Evolutionary conservation across 2,113 vertebrate genomes (phyloP).

Genomic region (Crotalus viridis): DNA sequence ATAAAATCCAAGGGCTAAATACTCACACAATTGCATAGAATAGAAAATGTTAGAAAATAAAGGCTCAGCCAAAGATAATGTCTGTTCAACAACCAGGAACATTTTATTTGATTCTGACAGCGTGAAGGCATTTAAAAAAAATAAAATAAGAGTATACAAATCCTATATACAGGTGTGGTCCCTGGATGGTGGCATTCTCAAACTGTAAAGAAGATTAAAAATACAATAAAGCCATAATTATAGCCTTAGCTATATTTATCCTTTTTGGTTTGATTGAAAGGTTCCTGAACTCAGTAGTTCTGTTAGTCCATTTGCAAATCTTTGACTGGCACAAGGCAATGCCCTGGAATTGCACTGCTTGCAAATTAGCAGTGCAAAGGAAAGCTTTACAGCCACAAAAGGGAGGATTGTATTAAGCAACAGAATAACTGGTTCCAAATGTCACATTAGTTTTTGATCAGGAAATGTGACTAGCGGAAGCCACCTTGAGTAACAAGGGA

Average conservation of each 20-base stretch:
- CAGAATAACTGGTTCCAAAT: neutral
- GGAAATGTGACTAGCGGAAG: neutral
- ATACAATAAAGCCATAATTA: neutral
- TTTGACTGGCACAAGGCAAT: neutral
- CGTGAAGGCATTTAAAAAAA: neutral
- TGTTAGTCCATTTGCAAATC: neutral
- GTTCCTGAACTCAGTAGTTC: neutral
- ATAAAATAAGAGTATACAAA: neutral
- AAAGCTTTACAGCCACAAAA: neutral
- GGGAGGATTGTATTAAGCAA: neutral
- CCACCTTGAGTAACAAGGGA: neutral
- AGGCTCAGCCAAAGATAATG: neutral
- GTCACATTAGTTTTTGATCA: slow-evolving; percentile 1
- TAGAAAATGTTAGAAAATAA: neutral
- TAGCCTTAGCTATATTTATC: neutral
- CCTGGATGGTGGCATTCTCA: neutral
- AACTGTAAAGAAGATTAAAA: neutral
- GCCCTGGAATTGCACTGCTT: neutral
- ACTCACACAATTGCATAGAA: neutral
- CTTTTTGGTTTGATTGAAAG: neutral
- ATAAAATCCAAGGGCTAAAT: neutral
- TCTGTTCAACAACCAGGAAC: neutral
- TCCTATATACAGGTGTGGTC: neutral
- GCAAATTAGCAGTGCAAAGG: neutral
- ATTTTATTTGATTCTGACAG: neutral